phyloP scores from a whole-genome alignment of 2,113 vertebrate species.

The Speoplatyrhinus poulsoni region DNA sequence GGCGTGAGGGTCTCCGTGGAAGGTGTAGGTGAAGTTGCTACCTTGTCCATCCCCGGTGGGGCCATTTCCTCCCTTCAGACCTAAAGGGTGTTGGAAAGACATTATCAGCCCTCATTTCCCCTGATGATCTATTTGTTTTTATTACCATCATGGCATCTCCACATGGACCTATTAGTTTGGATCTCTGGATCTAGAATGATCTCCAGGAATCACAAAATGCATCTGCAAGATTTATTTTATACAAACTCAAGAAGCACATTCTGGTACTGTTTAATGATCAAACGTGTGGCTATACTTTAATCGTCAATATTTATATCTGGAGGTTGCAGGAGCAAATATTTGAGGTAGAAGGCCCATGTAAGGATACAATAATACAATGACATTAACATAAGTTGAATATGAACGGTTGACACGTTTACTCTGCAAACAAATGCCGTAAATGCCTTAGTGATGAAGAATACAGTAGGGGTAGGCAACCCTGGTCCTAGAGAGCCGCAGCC shows the following conservation, averaged over 20 bases:
- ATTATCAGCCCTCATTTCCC: background rate
- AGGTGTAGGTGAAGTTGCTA: slow-evolving; percentile 92
- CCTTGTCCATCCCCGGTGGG: slow-evolving; percentile 86
- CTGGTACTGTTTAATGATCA: too few species aligned
- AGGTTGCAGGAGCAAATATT: too few species aligned
- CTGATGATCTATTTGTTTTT: background rate
- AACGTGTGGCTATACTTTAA: background rate
- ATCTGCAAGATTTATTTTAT: too few species aligned
- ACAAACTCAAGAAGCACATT: background rate
- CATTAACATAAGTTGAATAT: background rate
- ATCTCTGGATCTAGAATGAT: too few species aligned
- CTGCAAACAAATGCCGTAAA: background rate
- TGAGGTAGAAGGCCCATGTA: background rate
- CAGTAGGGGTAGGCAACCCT: too few species aligned
- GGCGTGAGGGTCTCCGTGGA: slow-evolving; percentile 96
- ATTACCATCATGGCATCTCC: background rate
- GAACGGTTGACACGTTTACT: background rate
- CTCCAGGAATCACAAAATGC: too few species aligned
- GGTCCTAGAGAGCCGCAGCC: too few species aligned
- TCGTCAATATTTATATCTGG: too few species aligned
- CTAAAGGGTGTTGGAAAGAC: slow-evolving; percentile 63
- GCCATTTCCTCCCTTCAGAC: slow-evolving; percentile 92
- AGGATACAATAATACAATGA: background rate
- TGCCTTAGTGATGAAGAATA: background rate
- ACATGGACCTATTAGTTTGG: background rate